phyloP scores from a whole-genome alignment of 2,888 invertebrate genomes.

The Myathropa florea region DNA sequence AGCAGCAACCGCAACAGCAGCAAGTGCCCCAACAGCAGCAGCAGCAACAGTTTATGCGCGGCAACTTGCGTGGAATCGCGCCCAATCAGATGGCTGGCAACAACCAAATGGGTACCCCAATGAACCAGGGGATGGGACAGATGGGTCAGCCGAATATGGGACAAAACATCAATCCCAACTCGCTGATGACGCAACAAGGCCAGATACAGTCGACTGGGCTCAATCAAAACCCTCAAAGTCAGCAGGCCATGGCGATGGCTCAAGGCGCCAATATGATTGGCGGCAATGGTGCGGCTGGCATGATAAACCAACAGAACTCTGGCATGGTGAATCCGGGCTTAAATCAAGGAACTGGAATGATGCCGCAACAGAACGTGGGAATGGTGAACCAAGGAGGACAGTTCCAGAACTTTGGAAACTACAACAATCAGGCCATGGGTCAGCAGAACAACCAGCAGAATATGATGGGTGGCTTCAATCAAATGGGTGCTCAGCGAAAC shows the following conservation, averaged over 20 bases:
- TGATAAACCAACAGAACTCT: conserved; percentile 73
- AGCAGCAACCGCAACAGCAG: conserved; percentile 77
- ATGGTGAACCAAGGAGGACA: conserved; percentile 79
- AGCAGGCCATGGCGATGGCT: conserved; percentile 75
- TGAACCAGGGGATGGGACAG: conserved; percentile 81
- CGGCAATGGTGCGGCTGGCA: conserved; percentile 69
- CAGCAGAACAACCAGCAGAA: conserved; percentile 79
- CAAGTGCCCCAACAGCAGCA: conserved; percentile 75
- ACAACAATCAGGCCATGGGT: conserved; percentile 82
- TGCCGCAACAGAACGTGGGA: conserved; percentile 76
- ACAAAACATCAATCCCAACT: conserved; percentile 73
- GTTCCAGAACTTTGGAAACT: conserved; percentile 84
- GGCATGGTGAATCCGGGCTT: conserved; percentile 75
- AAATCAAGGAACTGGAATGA: conserved; percentile 74
- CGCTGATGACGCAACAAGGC: conserved; percentile 72
- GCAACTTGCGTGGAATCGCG: conserved; percentile 78
- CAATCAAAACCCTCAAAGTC: conserved; percentile 77
- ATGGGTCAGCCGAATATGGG: conserved; percentile 80
- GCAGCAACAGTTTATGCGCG: conserved; percentile 78
- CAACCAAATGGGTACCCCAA: conserved; percentile 81
- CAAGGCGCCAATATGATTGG: conserved; percentile 77
- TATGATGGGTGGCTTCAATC: conserved; percentile 80
- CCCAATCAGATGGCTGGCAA: conserved; percentile 80
- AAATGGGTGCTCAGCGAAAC: conserved; percentile 78
- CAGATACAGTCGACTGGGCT: conserved; percentile 72